Percentiles rank a stretch among this genome's conserved stretches.
phyloP scores from a whole-genome alignment of 2,797 vertebrate species.

The Gallinago solitaria region DNA sequence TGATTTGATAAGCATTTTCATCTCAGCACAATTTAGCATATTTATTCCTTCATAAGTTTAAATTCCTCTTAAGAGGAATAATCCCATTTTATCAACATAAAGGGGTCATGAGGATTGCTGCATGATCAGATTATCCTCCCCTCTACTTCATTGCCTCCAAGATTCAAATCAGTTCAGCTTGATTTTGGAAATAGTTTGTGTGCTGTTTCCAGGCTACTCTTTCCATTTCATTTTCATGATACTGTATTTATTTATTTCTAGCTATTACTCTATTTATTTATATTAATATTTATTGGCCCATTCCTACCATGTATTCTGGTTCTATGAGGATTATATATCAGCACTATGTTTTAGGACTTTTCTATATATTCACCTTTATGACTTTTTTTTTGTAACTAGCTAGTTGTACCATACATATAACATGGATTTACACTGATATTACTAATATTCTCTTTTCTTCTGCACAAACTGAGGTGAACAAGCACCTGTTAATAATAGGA shows the following conservation, averaged over 20 bases:
- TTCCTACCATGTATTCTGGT: neutral
- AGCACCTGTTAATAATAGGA: neutral
- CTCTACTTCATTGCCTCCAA: neutral
- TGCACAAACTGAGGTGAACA: neutral
- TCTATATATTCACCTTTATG: neutral
- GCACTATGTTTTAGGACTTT: neutral
- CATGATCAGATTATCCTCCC: conserved; percentile 38
- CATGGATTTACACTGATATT: neutral
- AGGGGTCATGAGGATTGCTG: conserved; percentile 38
- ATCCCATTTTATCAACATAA: conserved; percentile 49
- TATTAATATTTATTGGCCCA: neutral
- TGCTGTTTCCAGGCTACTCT: neutral
- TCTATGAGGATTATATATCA: neutral
- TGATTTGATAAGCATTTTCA: neutral
- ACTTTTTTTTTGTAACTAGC: neutral
- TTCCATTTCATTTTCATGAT: neutral
- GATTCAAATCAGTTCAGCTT: neutral
- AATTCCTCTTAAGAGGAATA: conserved; percentile 32
- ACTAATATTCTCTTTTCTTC: neutral
- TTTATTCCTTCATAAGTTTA: conserved; percentile 13
- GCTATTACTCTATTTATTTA: neutral
- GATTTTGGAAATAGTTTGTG: neutral
- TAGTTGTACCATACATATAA: neutral
- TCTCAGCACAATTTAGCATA: neutral
- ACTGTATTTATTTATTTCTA: neutral